Conservation (phyloP, 2,113 vertebrate genomes). For the Hirundichthys speculiger region DNA sequence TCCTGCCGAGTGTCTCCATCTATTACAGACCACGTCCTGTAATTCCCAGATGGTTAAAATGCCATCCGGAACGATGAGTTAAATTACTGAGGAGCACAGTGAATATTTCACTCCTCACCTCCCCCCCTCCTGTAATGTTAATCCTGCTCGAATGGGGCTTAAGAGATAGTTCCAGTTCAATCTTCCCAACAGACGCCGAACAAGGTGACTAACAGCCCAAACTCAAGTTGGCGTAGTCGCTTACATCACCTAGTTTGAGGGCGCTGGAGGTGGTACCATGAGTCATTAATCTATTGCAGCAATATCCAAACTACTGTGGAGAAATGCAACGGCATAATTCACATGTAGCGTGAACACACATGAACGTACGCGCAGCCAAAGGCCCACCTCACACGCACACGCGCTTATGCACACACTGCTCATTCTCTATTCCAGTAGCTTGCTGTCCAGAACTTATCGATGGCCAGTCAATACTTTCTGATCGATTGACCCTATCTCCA, state of each 20-base stretch:
- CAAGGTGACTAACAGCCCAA: not conserved
- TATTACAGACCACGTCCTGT: constrained; percentile 29
- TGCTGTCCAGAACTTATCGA: constrained; percentile 72
- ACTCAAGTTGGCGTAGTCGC: not conserved
- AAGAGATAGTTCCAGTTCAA: constrained; percentile 9
- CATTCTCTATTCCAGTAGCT: constrained; percentile 63
- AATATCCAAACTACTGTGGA: constrained; percentile 13
- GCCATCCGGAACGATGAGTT: constrained; percentile 26
- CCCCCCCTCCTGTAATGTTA: constrained; percentile 4
- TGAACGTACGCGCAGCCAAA: not conserved
- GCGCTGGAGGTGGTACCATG: constrained; percentile 23
- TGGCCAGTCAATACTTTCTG: constrained; percentile 69
- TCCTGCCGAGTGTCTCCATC: constrained; percentile 12
- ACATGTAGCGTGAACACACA: too few species aligned
- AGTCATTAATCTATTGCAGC: constrained; percentile 31
- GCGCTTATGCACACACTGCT: constrained; percentile 12
- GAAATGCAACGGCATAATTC: constrained; percentile 9
- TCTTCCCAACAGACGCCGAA: constrained; percentile 6
- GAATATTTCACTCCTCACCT: constrained; percentile 11
- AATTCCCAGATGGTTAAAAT: constrained; percentile 25
- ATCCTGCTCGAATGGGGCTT: constrained; percentile 13
- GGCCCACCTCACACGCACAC: not conserved
- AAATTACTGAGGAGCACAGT: constrained; percentile 18
- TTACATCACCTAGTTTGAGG: constrained; percentile 26
- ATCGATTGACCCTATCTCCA: constrained; percentile 75